Conservation (phyloP, 2,797 vertebrate species). For the Pseudochirops cupreus region DNA sequence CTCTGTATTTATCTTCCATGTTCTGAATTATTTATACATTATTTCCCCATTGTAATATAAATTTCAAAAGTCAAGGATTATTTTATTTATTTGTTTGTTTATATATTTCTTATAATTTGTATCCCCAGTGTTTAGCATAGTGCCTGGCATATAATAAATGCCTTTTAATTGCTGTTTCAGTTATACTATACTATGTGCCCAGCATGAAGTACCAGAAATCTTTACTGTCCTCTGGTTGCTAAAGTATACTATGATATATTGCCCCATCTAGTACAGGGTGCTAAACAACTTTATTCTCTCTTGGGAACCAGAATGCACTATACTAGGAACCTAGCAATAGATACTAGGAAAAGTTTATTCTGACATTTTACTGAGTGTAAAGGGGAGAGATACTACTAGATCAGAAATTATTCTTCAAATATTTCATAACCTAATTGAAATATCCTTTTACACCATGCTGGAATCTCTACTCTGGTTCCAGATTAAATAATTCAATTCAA, state of each 20-base stretch:
- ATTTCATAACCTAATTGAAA: not conserved
- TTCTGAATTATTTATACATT: not conserved
- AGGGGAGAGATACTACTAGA: not conserved
- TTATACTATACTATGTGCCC: not conserved
- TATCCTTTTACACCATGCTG: not conserved
- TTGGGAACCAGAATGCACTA: not conserved
- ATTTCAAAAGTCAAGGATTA: not conserved
- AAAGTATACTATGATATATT: not conserved
- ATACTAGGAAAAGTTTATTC: not conserved
- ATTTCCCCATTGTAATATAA: not conserved
- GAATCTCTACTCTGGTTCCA: not conserved
- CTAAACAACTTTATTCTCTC: not conserved
- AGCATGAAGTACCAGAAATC: not conserved
- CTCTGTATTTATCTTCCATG: not conserved
- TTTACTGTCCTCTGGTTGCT: not conserved
- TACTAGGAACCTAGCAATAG: not conserved
- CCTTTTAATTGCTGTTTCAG: not conserved
- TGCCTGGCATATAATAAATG: not conserved
- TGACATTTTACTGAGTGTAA: accelerated
- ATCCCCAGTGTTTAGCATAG: not conserved
- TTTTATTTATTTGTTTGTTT: not conserved
- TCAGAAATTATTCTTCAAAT: not conserved
- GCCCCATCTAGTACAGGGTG: not conserved
- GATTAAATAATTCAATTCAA: not conserved
- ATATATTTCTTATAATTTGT: not conserved